Percentiles rank a stretch among this genome's conserved stretches.
Conservation (phyloP, 2,797 vertebrate species). For the Bufotes viridis region DNA sequence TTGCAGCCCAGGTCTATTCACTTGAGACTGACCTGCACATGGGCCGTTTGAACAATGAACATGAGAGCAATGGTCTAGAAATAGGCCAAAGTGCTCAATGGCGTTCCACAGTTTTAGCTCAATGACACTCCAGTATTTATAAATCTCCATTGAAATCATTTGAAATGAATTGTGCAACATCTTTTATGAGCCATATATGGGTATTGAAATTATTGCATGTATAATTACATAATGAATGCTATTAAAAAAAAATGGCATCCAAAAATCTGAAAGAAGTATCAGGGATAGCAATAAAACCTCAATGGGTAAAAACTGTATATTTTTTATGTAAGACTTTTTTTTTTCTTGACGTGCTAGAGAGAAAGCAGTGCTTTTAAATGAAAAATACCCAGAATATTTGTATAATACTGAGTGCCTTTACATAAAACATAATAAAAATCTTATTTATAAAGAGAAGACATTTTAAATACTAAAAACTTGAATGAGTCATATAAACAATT, state of each 20-base stretch:
- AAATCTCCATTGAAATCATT: not conserved
- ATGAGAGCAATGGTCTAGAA: no score
- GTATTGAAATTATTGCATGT: not conserved
- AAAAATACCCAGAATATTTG: not conserved
- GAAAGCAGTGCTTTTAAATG: not conserved
- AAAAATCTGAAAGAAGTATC: conserved; percentile 7
- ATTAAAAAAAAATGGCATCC: not conserved
- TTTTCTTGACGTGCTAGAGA: not conserved
- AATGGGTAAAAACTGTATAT: not conserved
- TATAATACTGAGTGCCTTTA: not conserved
- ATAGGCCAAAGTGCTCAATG: no score
- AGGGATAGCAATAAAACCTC: not conserved
- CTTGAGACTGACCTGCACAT: no score
- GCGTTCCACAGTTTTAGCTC: no score
- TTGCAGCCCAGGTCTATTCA: no score
- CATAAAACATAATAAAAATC: not conserved
- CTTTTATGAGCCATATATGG: no score
- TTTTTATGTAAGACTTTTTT: not conserved
- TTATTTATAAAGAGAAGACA: not conserved
- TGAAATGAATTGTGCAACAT: not conserved
- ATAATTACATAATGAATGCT: conserved; percentile 1
- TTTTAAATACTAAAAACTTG: not conserved
- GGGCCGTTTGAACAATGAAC: no score
- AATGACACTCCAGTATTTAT: no score
- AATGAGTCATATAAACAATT: not conserved